Percentiles rank a stretch among this genome's conserved stretches.
Conservation (phyloP, 1,140 invertebrate genomes). For the Brachionus asplanchnoidis region DNA sequence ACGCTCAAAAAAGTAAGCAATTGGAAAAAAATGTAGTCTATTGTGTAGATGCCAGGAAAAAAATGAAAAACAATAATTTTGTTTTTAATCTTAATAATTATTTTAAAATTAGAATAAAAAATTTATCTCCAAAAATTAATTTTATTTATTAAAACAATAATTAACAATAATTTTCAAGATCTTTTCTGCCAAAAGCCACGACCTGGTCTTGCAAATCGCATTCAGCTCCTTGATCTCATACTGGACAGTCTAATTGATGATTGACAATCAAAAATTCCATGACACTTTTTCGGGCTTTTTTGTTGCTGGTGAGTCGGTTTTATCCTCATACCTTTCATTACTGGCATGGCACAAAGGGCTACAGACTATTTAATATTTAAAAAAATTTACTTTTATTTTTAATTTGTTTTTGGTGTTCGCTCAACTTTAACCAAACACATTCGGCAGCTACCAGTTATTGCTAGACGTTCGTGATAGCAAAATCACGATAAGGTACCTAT, state of each 20-base stretch:
- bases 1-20: too few relatives aligned
- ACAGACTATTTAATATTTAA: slow-evolving; percentile 71
- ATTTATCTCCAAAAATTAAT: too few relatives aligned
- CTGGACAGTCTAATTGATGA: slow-evolving; percentile 97
- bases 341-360: slow-evolving; percentile 99
- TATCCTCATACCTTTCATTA: slow-evolving; percentile 94
- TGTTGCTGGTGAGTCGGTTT: slow-evolving; percentile 92
- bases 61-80: too few relatives aligned
- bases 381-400: slow-evolving; percentile 46
- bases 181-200: slow-evolving; percentile 98
- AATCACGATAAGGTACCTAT: too few relatives aligned
- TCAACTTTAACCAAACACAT: slow-evolving; percentile 99
- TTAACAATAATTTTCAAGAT: too few relatives aligned
- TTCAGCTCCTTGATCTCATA: slow-evolving; percentile 98
- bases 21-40: too few relatives aligned
- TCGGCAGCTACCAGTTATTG: slow-evolving; percentile 88
- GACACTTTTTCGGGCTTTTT: slow-evolving; percentile 83
- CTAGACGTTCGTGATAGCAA: slow-evolving; percentile 95
- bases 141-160: too few relatives aligned
- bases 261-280: slow-evolving; percentile 99
- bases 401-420: slow-evolving; percentile 68
- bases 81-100: too few relatives aligned
- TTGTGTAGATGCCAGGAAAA: too few relatives aligned
- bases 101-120: too few relatives aligned
- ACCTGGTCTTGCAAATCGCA: slow-evolving; percentile 94